A percentile compares a stretch with the other conserved stretches of the same genome.
These are phyloP conservation scores for Sphaerodactylus townsendi DNA, from an alignment of 2,113 vertebrate species.

Conservation along the genomic window DNA sequence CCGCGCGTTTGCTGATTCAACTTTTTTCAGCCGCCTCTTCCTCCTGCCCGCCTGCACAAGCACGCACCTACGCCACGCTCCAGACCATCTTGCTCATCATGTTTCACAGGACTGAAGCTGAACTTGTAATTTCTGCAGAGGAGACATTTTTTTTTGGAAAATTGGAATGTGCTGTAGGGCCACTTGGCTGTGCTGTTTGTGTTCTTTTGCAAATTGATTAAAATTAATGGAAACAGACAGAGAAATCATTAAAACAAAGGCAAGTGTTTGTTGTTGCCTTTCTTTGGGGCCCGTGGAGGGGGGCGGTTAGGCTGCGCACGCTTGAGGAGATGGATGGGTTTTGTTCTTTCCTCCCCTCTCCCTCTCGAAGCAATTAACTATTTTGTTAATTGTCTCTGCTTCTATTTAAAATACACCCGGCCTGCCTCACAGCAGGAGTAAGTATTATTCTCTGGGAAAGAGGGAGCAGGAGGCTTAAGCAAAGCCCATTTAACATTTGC, in stretches of 20 bases:
- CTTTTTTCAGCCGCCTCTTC: neutral
- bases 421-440: constrained; percentile 33
- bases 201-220: constrained; percentile 23
- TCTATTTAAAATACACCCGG: constrained; percentile 47
- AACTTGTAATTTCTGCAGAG: neutral
- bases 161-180: constrained; percentile 5
- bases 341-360: neutral
- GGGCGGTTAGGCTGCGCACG: neutral
- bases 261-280: constrained; percentile 30
- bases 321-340: constrained; percentile 21
- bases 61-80: no score
- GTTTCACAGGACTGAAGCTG: neutral
- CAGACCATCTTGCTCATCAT: neutral
- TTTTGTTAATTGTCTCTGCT: constrained; percentile 53
- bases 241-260: constrained; percentile 14
- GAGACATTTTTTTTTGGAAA: neutral
- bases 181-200: neutral
- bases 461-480: constrained; percentile 25
- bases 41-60: fast-evolving
- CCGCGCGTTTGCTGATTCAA: neutral
- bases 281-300: neutral
- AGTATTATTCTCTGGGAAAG: constrained; percentile 34
- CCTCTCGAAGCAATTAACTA: neutral
- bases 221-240: constrained; percentile 41
- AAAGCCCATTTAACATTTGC: constrained; percentile 37